A percentile compares a stretch with the other conserved stretches of the same genome.
These are phyloP conservation scores for Scaptomyza montana DNA, from an alignment of 1,140 invertebrate genomes.

Conservation along the genomic window DNA sequence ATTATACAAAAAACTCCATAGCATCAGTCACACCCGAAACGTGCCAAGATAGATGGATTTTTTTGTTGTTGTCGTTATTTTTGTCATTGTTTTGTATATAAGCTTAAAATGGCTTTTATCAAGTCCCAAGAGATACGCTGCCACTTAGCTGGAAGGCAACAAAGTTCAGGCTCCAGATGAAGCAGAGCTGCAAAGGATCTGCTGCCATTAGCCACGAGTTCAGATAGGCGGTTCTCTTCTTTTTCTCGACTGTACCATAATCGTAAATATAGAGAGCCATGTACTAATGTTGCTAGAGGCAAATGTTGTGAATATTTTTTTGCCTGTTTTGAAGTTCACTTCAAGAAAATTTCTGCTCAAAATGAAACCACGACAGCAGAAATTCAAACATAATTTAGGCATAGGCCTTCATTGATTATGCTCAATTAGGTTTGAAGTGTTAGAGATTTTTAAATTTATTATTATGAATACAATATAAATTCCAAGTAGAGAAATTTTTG, in stretches of 20 bases:
- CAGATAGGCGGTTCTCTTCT: slow-evolving; percentile 1
- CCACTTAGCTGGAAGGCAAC: slow-evolving; percentile 62
- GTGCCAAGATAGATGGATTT: slow-evolving; percentile 30
- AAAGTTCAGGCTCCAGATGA: slow-evolving; percentile 1
- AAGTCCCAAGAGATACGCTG: slow-evolving; percentile 61
- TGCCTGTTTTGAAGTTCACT: not conserved
- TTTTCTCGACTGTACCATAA: slow-evolving; percentile 5
- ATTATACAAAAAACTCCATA: slow-evolving; percentile 25
- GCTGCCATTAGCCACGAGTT: not conserved
- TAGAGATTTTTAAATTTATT: no score
- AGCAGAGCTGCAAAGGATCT: not conserved
- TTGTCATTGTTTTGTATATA: slow-evolving; percentile 7
- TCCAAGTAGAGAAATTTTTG: no score
- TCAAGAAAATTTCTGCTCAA: not conserved
- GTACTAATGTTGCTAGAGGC: not conserved
- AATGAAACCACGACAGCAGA: not conserved
- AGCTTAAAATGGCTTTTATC: slow-evolving; percentile 61
- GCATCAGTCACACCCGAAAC: slow-evolving; percentile 29
- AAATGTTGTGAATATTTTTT: not conserved
- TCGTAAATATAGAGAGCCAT: slow-evolving; percentile 15
- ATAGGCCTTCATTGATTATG: no score
- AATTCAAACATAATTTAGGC: no score
- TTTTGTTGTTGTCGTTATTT: slow-evolving; percentile 24
- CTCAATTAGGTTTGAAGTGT: no score
- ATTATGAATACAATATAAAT: no score